These are phyloP conservation scores for Lucifuga dentata DNA, from an alignment of 2,113 vertebrate genomes.

Conservation along the genomic window DNA sequence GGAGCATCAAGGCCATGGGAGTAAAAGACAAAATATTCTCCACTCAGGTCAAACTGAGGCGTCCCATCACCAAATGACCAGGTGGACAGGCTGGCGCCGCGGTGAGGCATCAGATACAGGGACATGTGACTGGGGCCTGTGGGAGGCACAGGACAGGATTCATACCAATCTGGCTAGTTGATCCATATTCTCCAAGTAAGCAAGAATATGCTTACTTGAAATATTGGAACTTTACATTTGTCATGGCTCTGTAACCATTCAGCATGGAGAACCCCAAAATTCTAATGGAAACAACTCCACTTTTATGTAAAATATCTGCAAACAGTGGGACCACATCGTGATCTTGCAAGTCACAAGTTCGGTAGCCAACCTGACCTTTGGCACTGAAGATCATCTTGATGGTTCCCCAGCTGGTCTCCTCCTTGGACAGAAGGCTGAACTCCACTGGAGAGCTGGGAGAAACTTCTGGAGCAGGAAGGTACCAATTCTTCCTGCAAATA, in stretches of 20 bases:
- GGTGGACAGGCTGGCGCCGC: constrained; percentile 82
- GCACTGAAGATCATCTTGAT: constrained; percentile 89
- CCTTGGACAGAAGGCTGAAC: constrained; percentile 89
- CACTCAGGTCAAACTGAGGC: constrained; percentile 84
- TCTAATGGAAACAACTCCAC: no score
- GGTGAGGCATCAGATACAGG: constrained; percentile 86
- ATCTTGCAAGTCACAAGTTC: no score
- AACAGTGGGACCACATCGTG: no score
- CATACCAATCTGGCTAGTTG: no score
- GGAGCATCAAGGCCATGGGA: constrained; percentile 89
- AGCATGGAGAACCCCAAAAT: no score
- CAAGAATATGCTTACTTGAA: no score
- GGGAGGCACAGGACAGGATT: neutral
- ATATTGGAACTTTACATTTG: no score
- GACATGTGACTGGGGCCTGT: constrained; percentile 97
- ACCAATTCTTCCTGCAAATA: constrained; percentile 93
- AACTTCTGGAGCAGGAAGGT: constrained; percentile 90
- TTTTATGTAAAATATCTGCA: no score
- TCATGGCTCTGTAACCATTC: no score
- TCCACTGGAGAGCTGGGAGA: constrained; percentile 83
- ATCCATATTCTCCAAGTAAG: no score
- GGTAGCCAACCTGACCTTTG: constrained; percentile 88
- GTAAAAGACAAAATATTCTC: constrained; percentile 97
- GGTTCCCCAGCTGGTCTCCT: constrained; percentile 85
- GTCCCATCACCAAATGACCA: constrained; percentile 93